These are phyloP conservation scores for Holothuria glaberrima DNA, from an alignment of 35 echinoderm and acorn worm genomes.

Conservation along the genomic window DNA sequence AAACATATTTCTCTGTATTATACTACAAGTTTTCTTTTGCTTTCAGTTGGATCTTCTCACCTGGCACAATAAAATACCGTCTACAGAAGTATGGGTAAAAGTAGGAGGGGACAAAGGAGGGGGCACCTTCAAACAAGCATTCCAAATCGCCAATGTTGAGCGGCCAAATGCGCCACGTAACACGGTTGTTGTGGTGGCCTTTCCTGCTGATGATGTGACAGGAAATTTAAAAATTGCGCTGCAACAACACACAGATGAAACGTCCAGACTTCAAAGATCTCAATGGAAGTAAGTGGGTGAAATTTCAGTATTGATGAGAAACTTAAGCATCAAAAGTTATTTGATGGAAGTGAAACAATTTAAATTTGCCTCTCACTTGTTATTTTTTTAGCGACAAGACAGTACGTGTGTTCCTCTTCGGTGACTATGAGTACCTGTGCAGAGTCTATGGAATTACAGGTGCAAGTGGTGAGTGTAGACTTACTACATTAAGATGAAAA, in stretches of 20 bases:
- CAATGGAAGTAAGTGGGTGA: conserved; percentile 26
- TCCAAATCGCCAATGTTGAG: conserved; percentile 61
- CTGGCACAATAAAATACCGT: conserved; percentile 39
- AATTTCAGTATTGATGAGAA: no score
- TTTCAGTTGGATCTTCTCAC: neutral
- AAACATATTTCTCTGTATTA: no score
- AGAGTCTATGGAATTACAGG: no score
- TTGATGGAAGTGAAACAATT: no score
- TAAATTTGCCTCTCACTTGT: neutral
- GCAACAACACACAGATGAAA: neutral
- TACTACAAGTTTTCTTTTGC: no score
- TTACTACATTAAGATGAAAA: no score
- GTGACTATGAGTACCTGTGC: conserved; percentile 69
- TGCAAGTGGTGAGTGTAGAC: conserved; percentile 68
- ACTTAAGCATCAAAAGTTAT: no score
- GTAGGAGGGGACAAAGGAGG: conserved; percentile 63
- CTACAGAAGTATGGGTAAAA: conserved; percentile 61
- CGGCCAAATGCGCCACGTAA: conserved; percentile 53
- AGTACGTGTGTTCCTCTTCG: conserved; percentile 49
- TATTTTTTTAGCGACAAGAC: conserved; percentile 33
- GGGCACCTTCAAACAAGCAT: conserved; percentile 59
- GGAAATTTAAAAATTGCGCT: conserved; percentile 53
- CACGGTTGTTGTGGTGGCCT: conserved; percentile 49
- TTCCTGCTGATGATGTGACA: conserved; percentile 25
- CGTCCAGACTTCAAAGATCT: neutral